A percentile compares a stretch with the other conserved stretches of the same genome.
These are phyloP conservation scores for Scrobipalpa costella DNA, from an alignment of 2,888 invertebrate genomes.

Conservation along the genomic window DNA sequence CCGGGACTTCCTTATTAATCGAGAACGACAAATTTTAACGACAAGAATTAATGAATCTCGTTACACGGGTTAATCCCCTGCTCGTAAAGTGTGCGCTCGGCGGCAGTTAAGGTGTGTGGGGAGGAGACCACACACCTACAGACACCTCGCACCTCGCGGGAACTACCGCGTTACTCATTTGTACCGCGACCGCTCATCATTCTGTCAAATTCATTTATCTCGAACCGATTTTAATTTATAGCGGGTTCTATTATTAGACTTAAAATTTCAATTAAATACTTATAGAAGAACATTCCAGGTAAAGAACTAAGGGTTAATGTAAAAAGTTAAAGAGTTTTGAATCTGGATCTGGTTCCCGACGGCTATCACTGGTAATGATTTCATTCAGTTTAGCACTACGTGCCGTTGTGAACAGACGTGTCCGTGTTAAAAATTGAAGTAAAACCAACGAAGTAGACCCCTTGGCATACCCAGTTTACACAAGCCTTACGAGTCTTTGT, in stretches of 20 bases:
- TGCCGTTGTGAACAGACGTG: too few species aligned
- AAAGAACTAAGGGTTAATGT: neutral
- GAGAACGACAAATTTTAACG: conserved; percentile 83
- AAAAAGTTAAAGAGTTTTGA: neutral
- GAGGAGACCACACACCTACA: conserved; percentile 48
- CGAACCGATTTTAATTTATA: conserved; percentile 1
- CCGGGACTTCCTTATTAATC: conserved; percentile 81
- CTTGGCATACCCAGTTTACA: too few species aligned
- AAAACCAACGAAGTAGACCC: too few species aligned
- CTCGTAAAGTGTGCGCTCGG: conserved; percentile 78
- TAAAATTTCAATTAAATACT: neutral
- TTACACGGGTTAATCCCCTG: conserved; percentile 81
- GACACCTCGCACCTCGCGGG: conserved; percentile 31
- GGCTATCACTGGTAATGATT: conserved; percentile 20
- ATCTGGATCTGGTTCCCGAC: conserved; percentile 2
- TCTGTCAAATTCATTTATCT: conserved; percentile 12
- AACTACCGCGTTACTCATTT: conserved; percentile 39
- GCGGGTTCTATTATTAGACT: neutral
- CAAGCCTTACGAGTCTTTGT: too few species aligned
- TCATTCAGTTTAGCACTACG: too few species aligned
- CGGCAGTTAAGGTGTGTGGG: conserved; percentile 73
- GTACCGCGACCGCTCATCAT: conserved; percentile 22
- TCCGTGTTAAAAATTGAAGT: too few species aligned
- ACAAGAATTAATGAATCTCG: conserved; percentile 83
- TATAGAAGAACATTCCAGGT: neutral